A percentile compares a stretch with the other conserved stretches of the same genome.
phyloP scores from a whole-genome alignment of 2,113 vertebrate genomes.

The Tupaia chinensis region DNA sequence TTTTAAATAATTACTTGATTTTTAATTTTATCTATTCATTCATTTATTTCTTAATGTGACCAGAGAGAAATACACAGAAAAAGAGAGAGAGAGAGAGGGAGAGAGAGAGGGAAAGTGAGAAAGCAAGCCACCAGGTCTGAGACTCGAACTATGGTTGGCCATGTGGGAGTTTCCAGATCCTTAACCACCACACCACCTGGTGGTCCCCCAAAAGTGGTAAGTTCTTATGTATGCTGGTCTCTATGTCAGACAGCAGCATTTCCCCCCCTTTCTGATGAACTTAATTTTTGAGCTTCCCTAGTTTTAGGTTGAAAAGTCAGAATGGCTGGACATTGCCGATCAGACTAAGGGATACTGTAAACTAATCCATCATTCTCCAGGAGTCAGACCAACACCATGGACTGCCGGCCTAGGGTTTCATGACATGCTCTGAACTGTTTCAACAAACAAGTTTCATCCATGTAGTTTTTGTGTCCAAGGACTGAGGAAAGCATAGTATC shows the following conservation, averaged over 20 bases:
- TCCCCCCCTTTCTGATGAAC: background rate
- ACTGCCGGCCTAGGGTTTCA: background rate
- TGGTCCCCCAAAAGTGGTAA: too few species aligned
- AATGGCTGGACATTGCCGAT: background rate
- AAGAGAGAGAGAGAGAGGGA: too few species aligned
- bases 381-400: background rate
- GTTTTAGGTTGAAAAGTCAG: background rate
- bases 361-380: background rate
- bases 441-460: background rate
- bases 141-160: too few species aligned
- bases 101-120: too few species aligned
- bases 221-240: background rate
- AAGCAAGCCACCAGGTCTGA: too few species aligned
- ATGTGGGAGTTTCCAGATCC: too few species aligned
- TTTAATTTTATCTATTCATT: too few species aligned
- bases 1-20: background rate
- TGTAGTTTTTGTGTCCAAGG: background rate
- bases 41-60: too few species aligned
- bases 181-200: too few species aligned
- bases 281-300: background rate
- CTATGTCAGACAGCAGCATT: background rate
- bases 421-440: background rate
- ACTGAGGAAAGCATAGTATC: background rate
- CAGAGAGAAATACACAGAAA: too few species aligned
- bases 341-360: background rate